Percentiles rank a stretch among this genome's conserved stretches.
These are phyloP conservation scores for Illadopsis cleaveri DNA, from an alignment of 2,113 vertebrate species.

Conservation along the genomic window DNA sequence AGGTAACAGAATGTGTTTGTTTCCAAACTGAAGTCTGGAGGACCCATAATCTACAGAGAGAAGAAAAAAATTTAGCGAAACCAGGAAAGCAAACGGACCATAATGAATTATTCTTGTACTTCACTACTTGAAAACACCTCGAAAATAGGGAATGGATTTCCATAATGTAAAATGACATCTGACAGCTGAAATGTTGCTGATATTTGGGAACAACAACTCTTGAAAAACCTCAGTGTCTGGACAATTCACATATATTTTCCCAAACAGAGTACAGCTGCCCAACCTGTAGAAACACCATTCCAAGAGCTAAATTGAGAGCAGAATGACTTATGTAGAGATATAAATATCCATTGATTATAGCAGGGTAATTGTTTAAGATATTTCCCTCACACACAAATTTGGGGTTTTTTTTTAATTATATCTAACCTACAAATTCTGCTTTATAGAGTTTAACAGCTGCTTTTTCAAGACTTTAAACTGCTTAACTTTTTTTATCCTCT, in stretches of 20 bases:
- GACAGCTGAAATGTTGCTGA: not conserved
- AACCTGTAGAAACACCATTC: not conserved
- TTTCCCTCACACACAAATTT: not conserved
- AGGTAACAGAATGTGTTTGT: not conserved
- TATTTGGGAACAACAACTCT: not conserved
- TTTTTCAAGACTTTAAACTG: not conserved
- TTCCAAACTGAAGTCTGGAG: not conserved
- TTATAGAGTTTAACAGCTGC: not conserved
- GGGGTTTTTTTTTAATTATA: not conserved
- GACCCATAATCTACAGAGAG: not conserved
- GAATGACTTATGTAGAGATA: not conserved
- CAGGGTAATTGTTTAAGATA: not conserved
- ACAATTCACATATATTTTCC: not conserved
- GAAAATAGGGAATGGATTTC: not conserved
- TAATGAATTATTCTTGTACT: not conserved
- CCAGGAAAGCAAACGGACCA: not conserved
- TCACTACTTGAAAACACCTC: not conserved
- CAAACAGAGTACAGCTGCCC: not conserved
- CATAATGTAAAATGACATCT: not conserved
- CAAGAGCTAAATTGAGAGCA: not conserved
- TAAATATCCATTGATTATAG: not conserved
- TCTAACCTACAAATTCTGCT: not conserved
- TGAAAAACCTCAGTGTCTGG: not conserved
- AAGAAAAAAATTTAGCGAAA: not conserved
- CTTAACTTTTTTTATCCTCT: not conserved